Evolutionary conservation across 2,888 invertebrate species (phyloP).

Genomic region (Silvanus unidentatus): DNA sequence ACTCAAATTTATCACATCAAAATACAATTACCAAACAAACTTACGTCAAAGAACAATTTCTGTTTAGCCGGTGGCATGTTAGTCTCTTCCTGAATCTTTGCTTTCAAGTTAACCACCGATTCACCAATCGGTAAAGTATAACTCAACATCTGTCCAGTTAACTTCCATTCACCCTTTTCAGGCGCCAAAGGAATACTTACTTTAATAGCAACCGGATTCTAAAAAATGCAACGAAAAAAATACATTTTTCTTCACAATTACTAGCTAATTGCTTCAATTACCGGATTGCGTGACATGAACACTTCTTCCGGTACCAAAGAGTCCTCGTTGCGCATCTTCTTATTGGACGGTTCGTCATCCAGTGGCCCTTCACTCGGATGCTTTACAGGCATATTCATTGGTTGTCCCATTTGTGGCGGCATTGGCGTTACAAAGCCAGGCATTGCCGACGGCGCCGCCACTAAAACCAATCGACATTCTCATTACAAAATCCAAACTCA

Average conservation of each 20-base stretch:
- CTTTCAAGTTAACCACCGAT: slow-evolving; percentile 79
- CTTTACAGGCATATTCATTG: slow-evolving; percentile 47
- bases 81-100: slow-evolving; percentile 75
- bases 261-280: slow-evolving; percentile 26
- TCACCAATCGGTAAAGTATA: slow-evolving; percentile 73
- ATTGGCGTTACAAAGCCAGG: slow-evolving; percentile 46
- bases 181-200: slow-evolving; percentile 77
- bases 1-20: slow-evolving; percentile 1
- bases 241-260: background rate
- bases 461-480: slow-evolving; percentile 24
- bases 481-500: background rate
- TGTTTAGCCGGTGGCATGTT: slow-evolving; percentile 97
- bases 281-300: slow-evolving; percentile 66
- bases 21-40: slow-evolving; percentile 18
- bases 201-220: slow-evolving; percentile 74
- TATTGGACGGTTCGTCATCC: slow-evolving; percentile 81
- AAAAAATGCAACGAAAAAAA: slow-evolving; percentile 20
- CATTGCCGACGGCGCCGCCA: slow-evolving; percentile 49
- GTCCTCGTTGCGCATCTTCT: slow-evolving; percentile 88
- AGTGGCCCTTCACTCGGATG: slow-evolving; percentile 48
- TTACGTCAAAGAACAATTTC: slow-evolving; percentile 88
- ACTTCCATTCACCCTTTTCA: slow-evolving; percentile 92
- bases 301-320: slow-evolving; percentile 84
- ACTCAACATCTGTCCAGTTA: slow-evolving; percentile 82
- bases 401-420: slow-evolving; percentile 37